Evolutionary conservation across 2,113 vertebrate species (phyloP).

Genomic region (Thamnaconus septentrionalis): DNA sequence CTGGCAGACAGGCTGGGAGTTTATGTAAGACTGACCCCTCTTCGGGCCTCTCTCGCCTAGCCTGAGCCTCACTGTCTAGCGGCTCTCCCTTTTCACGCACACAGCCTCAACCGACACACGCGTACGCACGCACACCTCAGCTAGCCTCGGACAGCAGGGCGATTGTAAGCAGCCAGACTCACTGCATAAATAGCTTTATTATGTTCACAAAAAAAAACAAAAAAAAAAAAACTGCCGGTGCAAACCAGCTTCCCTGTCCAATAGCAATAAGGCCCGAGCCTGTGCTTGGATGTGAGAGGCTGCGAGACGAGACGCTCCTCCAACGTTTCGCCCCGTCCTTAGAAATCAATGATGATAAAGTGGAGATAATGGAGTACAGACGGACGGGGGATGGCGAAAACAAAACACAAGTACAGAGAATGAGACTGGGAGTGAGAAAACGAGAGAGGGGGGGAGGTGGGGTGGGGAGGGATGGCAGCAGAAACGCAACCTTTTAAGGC

Average conservation of each 20-base stretch:
- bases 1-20: constrained; percentile 66
- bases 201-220: constrained; percentile 56
- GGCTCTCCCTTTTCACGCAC: constrained; percentile 38
- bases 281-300: constrained; percentile 45
- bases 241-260: constrained; percentile 67
- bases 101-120: constrained; percentile 15
- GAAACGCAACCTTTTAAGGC: constrained; percentile 81
- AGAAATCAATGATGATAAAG: constrained; percentile 54
- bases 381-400: constrained; percentile 24
- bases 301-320: constrained; percentile 38
- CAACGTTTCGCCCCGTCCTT: constrained; percentile 37
- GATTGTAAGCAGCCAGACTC: constrained; percentile 76
- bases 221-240: constrained; percentile 47
- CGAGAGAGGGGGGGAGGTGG: constrained; percentile 21
- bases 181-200: constrained; percentile 78
- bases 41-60: constrained; percentile 65
- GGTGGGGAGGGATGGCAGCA: constrained; percentile 51
- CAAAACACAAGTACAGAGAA: constrained; percentile 46
- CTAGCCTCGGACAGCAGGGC: constrained; percentile 68
- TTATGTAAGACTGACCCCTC: constrained; percentile 75
- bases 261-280: constrained; percentile 63
- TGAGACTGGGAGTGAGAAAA: constrained; percentile 25
- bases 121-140: constrained; percentile 57
- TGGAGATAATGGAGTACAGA: constrained; percentile 48
- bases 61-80: constrained; percentile 62